These are phyloP conservation scores for Paramuricea clavata DNA, from an alignment of 92 coral and sea anemone species.

Conservation along the genomic window DNA sequence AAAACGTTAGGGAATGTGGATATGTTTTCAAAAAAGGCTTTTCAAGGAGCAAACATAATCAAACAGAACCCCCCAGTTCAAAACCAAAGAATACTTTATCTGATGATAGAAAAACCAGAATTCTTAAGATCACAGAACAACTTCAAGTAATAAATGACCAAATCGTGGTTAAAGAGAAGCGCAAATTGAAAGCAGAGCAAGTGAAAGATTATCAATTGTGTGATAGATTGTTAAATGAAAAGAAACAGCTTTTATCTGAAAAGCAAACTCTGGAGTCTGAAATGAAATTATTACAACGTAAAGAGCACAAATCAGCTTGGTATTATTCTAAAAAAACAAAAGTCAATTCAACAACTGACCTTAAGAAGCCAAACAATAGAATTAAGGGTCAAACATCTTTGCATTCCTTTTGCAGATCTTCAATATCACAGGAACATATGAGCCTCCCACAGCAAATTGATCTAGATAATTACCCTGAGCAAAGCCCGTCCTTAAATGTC, in stretches of 20 bases:
- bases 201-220: slow-evolving; percentile 27
- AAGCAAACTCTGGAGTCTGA: slow-evolving; percentile 31
- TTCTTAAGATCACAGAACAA: slow-evolving; percentile 39
- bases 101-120: slow-evolving; percentile 51
- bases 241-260: slow-evolving; percentile 26
- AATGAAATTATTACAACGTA: slow-evolving; percentile 21
- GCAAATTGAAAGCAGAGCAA: slow-evolving; percentile 4
- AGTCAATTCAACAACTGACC: slow-evolving; percentile 3
- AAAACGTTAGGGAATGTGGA: no score
- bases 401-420: no score
- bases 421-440: no score
- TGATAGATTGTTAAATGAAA: slow-evolving; percentile 34
- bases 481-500: no score
- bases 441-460: no score
- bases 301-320: slow-evolving; percentile 42
- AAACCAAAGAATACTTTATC: slow-evolving; percentile 10
- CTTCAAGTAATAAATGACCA: slow-evolving; percentile 25
- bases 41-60: no score
- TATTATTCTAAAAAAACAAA: slow-evolving; percentile 33
- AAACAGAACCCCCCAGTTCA: no score
- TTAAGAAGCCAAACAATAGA: neutral
- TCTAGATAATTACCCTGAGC: no score
- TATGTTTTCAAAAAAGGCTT: no score
- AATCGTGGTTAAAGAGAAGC: slow-evolving; percentile 3
- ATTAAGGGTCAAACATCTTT: neutral